These are phyloP conservation scores for Hemitrygon akajei DNA, from an alignment of 2,797 vertebrate species.

Conservation along the genomic window DNA sequence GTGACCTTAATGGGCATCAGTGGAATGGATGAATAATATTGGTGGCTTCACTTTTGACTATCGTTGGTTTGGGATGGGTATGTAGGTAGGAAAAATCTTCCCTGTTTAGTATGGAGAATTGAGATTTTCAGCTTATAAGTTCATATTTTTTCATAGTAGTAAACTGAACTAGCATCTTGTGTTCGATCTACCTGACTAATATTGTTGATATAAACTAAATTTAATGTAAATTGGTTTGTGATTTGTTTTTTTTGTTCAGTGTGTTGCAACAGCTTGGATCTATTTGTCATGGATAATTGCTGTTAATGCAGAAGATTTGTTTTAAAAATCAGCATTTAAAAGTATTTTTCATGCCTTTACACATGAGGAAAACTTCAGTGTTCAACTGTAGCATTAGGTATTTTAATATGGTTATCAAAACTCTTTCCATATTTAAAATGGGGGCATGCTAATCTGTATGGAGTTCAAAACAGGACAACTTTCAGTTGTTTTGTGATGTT, in stretches of 20 bases:
- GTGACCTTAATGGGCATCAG: not conserved
- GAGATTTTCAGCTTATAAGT: not conserved
- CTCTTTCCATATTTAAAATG: not conserved
- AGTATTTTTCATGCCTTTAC: not conserved
- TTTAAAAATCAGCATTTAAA: not conserved
- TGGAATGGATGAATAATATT: not conserved
- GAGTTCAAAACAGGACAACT: not conserved
- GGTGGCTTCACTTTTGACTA: not conserved
- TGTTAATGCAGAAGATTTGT: not conserved
- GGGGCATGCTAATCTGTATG: not conserved
- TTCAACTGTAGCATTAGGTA: not conserved
- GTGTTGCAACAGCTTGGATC: not conserved
- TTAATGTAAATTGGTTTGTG: not conserved
- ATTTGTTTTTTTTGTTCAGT: not conserved
- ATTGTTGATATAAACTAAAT: not conserved
- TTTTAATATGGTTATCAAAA: not conserved
- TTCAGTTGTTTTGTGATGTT: no score
- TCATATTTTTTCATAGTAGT: not conserved
- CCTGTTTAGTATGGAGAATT: not conserved
- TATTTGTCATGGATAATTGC: not conserved
- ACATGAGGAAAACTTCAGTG: not conserved
- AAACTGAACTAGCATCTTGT: not conserved
- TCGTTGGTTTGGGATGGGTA: not conserved
- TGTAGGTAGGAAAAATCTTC: not conserved
- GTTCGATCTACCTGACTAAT: not conserved